Evolutionary conservation across 2,113 vertebrate species (phyloP).

Genomic region (Rhombomys opimus): DNA sequence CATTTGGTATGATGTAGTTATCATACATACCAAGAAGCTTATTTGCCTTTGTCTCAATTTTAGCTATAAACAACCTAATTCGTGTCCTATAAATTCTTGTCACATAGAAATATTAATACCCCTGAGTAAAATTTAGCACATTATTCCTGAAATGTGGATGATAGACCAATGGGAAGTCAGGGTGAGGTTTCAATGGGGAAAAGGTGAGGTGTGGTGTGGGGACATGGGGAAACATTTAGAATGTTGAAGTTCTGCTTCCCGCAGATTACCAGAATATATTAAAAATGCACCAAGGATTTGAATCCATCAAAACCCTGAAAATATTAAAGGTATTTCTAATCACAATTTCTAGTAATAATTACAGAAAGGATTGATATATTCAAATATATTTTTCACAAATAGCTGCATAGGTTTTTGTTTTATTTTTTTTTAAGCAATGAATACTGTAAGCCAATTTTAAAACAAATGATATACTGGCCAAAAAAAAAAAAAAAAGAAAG

Average conservation of each 20-base stretch:
- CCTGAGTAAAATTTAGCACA: background rate
- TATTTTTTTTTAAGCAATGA: background rate
- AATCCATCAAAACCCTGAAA: background rate
- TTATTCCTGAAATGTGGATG: background rate
- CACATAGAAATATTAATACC: conserved; percentile 1
- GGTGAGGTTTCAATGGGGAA: background rate
- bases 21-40: background rate
- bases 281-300: background rate
- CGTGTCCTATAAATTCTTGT: background rate
- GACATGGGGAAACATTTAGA: background rate
- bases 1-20: background rate
- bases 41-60: conserved; percentile 7
- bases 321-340: background rate
- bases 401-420: background rate
- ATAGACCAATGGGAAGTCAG: background rate
- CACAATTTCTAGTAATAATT: conserved; percentile 1
- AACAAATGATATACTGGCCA: background rate
- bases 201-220: background rate
- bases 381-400: background rate
- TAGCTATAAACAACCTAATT: background rate
- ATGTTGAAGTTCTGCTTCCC: background rate
- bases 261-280: background rate
- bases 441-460: background rate
- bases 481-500: background rate
- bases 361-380: background rate